Conservation (phyloP, 2,888 invertebrate species). For the Archips xylosteana region DNA sequence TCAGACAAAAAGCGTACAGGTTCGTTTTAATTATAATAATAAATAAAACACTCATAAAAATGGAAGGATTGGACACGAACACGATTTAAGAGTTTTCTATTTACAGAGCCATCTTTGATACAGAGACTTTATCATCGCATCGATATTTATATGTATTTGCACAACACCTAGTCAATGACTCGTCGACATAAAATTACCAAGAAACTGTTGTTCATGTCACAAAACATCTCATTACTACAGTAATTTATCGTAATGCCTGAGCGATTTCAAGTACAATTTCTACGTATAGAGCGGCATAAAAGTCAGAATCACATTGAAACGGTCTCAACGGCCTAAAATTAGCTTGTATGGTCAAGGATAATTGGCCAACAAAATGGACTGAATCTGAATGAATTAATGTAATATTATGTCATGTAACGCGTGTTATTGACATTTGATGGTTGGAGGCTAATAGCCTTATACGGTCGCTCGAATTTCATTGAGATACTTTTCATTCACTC, state of each 20-base stretch:
- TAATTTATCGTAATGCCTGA: conserved; percentile 1
- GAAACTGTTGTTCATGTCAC: neutral
- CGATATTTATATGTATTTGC: too few relatives aligned
- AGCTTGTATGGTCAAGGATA: conserved; percentile 44
- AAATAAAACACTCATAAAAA: too few relatives aligned
- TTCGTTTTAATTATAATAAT: too few relatives aligned
- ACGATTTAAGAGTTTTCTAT: too few relatives aligned
- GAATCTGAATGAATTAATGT: conserved; percentile 38
- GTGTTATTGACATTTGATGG: conserved; percentile 32
- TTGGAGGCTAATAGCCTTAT: conserved; percentile 43
- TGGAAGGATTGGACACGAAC: too few relatives aligned
- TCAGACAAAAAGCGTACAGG: too few relatives aligned
- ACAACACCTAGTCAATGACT: neutral
- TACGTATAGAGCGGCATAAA: conserved; percentile 1
- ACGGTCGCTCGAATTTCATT: conserved; percentile 26
- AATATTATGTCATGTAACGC: conserved; percentile 43
- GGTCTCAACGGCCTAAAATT: conserved; percentile 10
- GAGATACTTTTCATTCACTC: conserved; percentile 5
- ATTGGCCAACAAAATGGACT: conserved; percentile 39
- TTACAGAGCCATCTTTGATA: too few relatives aligned
- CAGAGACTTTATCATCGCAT: neutral
- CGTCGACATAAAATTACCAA: neutral
- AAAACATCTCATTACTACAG: neutral
- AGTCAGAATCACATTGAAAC: conserved; percentile 18
- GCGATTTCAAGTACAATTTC: conserved; percentile 1